A percentile compares a stretch with the other conserved stretches of the same genome.
Conservation (phyloP, 2,797 vertebrate species). For the Neopelma chrysocephalum region DNA sequence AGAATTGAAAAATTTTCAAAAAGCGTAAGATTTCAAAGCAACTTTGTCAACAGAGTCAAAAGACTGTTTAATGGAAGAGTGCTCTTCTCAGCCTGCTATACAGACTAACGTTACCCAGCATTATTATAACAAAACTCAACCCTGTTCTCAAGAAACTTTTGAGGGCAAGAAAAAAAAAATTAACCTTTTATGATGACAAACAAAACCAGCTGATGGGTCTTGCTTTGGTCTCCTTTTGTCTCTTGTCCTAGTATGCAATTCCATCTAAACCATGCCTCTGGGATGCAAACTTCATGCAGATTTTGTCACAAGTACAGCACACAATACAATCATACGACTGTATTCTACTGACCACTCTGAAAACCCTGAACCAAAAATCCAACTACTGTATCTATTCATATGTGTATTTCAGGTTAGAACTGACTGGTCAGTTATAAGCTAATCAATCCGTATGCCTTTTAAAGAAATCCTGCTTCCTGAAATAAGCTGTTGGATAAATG, state of each 20-base stretch:
- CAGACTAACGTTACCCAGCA: background rate
- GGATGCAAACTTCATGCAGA: background rate
- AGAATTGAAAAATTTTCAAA: background rate
- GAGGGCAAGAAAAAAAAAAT: background rate
- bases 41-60: background rate
- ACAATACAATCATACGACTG: background rate
- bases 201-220: background rate
- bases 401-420: background rate
- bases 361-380: background rate
- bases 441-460: background rate
- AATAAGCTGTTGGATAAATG: background rate
- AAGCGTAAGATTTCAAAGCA: background rate
- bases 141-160: background rate
- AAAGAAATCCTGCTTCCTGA: background rate
- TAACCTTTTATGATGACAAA: background rate
- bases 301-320: background rate
- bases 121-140: background rate
- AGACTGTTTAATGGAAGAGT: background rate
- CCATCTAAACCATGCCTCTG: background rate
- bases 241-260: background rate
- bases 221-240: background rate
- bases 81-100: background rate
- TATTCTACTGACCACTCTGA: background rate
- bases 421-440: background rate
- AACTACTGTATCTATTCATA: background rate